A percentile compares a stretch with the other conserved stretches of the same genome.
Conservation (phyloP, 1,140 invertebrate genomes). For the Magallana angulata region DNA sequence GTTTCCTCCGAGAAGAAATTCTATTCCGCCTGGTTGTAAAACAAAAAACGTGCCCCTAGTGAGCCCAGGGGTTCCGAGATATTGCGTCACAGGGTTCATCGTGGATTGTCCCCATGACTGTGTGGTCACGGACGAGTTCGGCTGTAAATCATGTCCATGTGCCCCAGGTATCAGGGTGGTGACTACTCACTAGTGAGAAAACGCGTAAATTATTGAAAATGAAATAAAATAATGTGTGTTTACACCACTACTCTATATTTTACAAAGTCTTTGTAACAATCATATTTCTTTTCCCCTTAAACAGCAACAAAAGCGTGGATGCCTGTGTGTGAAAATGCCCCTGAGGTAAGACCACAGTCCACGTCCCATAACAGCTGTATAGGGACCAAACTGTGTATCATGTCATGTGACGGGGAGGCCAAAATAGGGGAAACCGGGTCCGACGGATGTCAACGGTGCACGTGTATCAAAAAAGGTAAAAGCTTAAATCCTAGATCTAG, state of each 20-base stretch:
- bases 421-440: conserved; percentile 50
- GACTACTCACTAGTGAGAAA: too few species aligned
- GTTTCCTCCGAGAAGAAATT: conserved; percentile 1
- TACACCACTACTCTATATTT: too few species aligned
- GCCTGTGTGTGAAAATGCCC: conserved; percentile 31
- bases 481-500: too few species aligned
- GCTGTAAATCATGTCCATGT: conserved; percentile 50
- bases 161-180: conserved; percentile 17
- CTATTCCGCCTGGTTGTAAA: conserved; percentile 15
- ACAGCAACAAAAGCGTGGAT: conserved; percentile 30
- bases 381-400: conserved; percentile 49
- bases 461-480: conserved; percentile 45
- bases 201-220: too few species aligned
- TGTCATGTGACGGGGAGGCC: conserved; percentile 45
- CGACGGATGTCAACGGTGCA: conserved; percentile 53
- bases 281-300: not conserved
- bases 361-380: conserved; percentile 46
- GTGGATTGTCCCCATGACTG: conserved; percentile 42
- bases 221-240: too few species aligned
- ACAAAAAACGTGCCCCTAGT: conserved; percentile 37
- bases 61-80: conserved; percentile 45
- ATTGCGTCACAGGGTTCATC: conserved; percentile 44
- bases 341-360: not conserved
- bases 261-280: too few species aligned
- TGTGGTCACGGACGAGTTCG: conserved; percentile 44